Base-by-base conservation (phyloP, 2,113 vertebrate genomes). In the Gadus macrocephalus region DNA sequence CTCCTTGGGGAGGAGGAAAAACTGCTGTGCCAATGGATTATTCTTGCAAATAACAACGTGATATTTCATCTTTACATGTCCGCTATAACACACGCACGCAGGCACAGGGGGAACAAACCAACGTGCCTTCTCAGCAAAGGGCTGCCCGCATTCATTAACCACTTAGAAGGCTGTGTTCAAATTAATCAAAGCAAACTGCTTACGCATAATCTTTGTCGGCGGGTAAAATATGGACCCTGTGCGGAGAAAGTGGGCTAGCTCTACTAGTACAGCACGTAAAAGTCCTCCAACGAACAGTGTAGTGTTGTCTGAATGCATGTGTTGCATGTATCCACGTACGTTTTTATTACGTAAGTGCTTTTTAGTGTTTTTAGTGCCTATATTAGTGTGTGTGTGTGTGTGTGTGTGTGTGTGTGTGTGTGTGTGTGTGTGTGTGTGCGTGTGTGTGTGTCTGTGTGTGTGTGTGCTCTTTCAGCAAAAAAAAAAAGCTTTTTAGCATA, bases 141-240 rank as follows among this genome's bases (percentile, higher is more conserved):
- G 20, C 68, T 63, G 73, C 70, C 69, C 63, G 70, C 81, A 85
- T 83, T 88, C 85, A 83, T 89, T 85, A 83, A 76, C 69, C 78
- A 81, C 78, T 81, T 75, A 83, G 72, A 80, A 79, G 8, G 71
- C 67, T 67, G 77, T 74, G 77, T 81, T 83, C 65, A 74, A 75
- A 88, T 88, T 81, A 88, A 87, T 86, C 88, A 89, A 77, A 84
- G 79, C 76, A 86, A 88, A 86, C 73, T 86, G 83, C 81, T 35
- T 35, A 35, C 31, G 31, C 31, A 5, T 35, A 35, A 35, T 35
- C 25, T 35, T 35, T 35, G 31, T 35, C 6, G 4, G 2, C 4
- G 31, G 6, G 31, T 35, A 35, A 35, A 35, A 35, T 75, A n/a
- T 11, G 2, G 7, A 60, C 64, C 66, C 71, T 69, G 64, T 75